Evolutionary conservation across 2,888 invertebrate genomes (phyloP).

Genomic region (Lymantria monacha): DNA sequence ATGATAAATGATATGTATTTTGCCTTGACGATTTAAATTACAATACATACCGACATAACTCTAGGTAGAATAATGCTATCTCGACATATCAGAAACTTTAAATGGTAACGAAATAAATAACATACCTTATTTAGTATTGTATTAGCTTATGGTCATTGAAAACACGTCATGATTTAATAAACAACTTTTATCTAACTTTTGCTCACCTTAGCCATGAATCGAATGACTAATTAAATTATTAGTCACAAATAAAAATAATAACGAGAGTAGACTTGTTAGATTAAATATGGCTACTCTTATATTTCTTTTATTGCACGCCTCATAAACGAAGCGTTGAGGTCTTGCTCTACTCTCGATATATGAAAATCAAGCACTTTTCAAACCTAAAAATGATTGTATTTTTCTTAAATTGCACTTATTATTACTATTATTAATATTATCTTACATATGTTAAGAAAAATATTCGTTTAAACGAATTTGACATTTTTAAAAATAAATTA

Average conservation of each 20-base stretch:
- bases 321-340: too few species aligned
- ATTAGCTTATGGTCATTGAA: neutral
- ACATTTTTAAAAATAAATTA: too few species aligned
- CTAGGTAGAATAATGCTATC: neutral
- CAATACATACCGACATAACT: neutral
- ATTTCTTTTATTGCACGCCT: too few species aligned
- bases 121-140: neutral
- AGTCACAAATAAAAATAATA: neutral
- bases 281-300: too few species aligned
- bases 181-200: neutral
- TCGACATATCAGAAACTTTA: neutral
- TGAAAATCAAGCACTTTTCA: too few species aligned
- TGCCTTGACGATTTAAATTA: neutral
- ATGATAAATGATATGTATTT: neutral
- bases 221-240: neutral
- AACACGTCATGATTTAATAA: neutral
- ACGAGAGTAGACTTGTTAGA: neutral
- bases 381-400: too few species aligned
- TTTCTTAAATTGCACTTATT: too few species aligned
- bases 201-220: neutral
- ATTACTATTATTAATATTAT: too few species aligned
- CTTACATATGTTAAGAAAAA: too few species aligned
- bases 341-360: too few species aligned
- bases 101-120: neutral
- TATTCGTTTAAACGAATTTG: too few species aligned